These are phyloP conservation scores for Acrossocheilus fasciatus DNA, from an alignment of 2,797 vertebrate genomes.

Conservation along the genomic window DNA sequence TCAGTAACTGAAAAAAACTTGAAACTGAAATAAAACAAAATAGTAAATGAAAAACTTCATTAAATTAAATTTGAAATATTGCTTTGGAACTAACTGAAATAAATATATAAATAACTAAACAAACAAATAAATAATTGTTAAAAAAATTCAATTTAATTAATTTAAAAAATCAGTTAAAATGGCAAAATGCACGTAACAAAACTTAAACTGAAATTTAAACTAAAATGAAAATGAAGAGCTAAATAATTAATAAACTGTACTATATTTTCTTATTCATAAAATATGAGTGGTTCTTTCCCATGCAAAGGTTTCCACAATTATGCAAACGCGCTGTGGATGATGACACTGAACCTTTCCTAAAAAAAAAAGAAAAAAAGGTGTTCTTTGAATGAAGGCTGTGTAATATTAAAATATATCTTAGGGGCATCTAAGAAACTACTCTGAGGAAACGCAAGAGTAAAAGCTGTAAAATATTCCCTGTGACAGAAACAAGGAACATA, in stretches of 20 bases:
- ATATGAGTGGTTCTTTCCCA: not conserved
- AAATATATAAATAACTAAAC: not conserved
- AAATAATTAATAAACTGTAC: not conserved
- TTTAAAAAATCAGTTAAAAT: not conserved
- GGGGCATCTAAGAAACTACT: not conserved
- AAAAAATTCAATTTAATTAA: not conserved
- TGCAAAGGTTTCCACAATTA: not conserved
- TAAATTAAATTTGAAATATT: not conserved
- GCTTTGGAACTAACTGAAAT: not conserved
- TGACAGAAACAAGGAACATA: constrained; percentile 1
- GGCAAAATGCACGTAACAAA: not conserved
- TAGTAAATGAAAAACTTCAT: not conserved
- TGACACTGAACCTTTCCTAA: not conserved
- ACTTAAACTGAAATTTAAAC: not conserved
- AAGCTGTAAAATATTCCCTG: not conserved
- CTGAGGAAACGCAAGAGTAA: not conserved
- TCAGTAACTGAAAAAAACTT: not conserved
- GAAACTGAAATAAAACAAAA: not conserved
- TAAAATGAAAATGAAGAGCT: not conserved
- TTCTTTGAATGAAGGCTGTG: not conserved
- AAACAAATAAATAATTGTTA: no score
- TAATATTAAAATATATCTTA: not conserved
- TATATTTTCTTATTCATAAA: not conserved
- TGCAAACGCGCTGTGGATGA: not conserved
- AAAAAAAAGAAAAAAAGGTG: not conserved